Conservation (phyloP, 2,888 invertebrate species). For the Lasioglossum calceatum region DNA sequence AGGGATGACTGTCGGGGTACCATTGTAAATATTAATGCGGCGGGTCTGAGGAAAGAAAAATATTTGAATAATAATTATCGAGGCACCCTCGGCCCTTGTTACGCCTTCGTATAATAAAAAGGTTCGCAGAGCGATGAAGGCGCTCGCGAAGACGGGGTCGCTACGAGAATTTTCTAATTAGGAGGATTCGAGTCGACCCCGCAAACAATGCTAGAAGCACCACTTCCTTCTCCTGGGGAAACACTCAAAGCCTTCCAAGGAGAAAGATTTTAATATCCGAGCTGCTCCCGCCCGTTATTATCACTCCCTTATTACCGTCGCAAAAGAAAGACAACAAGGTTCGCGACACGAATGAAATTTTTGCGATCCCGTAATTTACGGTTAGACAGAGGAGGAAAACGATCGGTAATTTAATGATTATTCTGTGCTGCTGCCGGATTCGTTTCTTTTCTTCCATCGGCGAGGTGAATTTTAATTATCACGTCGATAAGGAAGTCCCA, state of each 20-base stretch:
- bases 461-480: conserved; percentile 39
- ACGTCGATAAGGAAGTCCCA: conserved; percentile 41
- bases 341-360: conserved; percentile 12
- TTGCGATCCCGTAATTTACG: conserved; percentile 43
- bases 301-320: conserved; percentile 68
- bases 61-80: conserved; percentile 82
- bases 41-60: conserved; percentile 75
- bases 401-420: conserved; percentile 60
- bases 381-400: conserved; percentile 43
- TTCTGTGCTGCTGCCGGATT: conserved; percentile 3
- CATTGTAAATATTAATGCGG: conserved; percentile 81
- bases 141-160: conserved; percentile 67
- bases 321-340: conserved; percentile 38
- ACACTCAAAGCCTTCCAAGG: conserved; percentile 58
- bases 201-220: conserved; percentile 75
- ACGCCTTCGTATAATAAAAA: conserved; percentile 70
- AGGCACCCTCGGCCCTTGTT: conserved; percentile 68
- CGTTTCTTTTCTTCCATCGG: conserved; percentile 7
- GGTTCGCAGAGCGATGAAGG: conserved; percentile 52
- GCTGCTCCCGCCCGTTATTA: conserved; percentile 62
- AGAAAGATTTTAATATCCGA: conserved; percentile 72
- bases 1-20: conserved; percentile 62
- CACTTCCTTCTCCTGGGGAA: conserved; percentile 66
- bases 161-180: conserved; percentile 82
- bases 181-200: conserved; percentile 75